Base-by-base conservation (phyloP, 2,888 invertebrate genomes). In the Antheraea assamensis region DNA sequence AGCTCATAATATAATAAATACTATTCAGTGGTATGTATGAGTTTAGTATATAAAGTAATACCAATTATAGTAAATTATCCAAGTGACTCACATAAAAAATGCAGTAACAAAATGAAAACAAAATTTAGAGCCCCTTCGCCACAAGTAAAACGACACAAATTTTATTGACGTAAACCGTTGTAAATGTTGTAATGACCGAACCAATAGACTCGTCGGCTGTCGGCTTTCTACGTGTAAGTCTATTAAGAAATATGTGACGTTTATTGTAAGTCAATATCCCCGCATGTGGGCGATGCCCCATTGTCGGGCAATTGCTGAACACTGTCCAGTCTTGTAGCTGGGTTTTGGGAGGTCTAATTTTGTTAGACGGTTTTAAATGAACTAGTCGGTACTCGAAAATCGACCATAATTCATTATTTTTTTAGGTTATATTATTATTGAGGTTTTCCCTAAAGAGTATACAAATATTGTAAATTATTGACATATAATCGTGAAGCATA, bases 211-310 rank as follows among this genome's bases (percentile, higher is more conserved):
- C 52, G 72, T 74, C 72, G 74, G 55, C 75, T 80, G 80, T 80
- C 79, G 80, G 78, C 78, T 78, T 80, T 77, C 83, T 81, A 85
- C 82, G 80, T 81, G 81, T 81, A 83, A 85, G 85, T 91, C 86
- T 91, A 93, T 93, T 90, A 91, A 89, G 92, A 94, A 88, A 91
- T 89, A 94, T 93, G 92, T 92, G 92, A 90, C 90, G 83, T 92
- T 92, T 93, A 93, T 94, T 93, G 90, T 90, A 86, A 90, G 91
- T 94, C 93, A 93, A 94, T 94, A 93, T 83, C 86, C 92, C 91
- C 89, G 88, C 89, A 93, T 93, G 90, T 90, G 91, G 92, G 92
- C 83, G 88, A 80, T 78, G 76, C 75, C 78, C 88, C 85, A 90
- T 91, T 92, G 92, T 89, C 85, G 83, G 85, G 79, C 92, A 92